A percentile compares a stretch with the other conserved stretches of the same genome.
phyloP scores from a whole-genome alignment of 2,113 vertebrate genomes.

The Crotalus viridis region DNA sequence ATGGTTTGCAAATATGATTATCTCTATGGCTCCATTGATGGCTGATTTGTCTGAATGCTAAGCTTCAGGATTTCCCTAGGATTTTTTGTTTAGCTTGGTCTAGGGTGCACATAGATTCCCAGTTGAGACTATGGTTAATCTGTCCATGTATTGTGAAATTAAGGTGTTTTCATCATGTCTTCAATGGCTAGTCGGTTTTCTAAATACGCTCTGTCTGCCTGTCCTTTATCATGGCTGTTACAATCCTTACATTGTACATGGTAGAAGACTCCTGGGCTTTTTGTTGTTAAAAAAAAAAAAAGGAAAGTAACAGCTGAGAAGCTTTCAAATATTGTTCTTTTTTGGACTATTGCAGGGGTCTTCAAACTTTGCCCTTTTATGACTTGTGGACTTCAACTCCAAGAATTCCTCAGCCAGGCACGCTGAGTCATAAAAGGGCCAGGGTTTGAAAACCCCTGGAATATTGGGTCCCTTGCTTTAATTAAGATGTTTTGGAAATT shows the following conservation, averaged over 20 bases:
- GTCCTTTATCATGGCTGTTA: background rate
- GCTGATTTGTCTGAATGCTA: background rate
- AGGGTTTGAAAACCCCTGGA: background rate
- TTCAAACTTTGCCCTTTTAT: no score
- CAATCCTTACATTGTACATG: background rate
- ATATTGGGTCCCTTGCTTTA: background rate
- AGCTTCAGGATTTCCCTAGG: background rate
- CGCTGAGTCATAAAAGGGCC: no score
- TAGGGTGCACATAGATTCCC: background rate
- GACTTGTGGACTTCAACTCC: no score
- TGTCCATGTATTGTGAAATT: background rate
- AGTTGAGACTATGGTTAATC: background rate
- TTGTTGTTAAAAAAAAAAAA: background rate
- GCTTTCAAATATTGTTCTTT: background rate
- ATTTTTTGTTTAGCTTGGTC: background rate
- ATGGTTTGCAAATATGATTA: background rate
- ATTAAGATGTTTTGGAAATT: background rate
- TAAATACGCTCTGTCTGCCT: background rate
- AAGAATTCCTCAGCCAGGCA: no score
- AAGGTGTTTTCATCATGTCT: background rate
- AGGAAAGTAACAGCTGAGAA: no score
- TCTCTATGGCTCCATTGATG: background rate
- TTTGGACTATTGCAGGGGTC: background rate
- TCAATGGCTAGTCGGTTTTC: background rate
- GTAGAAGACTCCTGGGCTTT: background rate